Evolutionary conservation across 2,797 vertebrate genomes (phyloP), one percentile per base, ranked within the genome.

Genomic region (Corythornis leucogaster): DNA sequence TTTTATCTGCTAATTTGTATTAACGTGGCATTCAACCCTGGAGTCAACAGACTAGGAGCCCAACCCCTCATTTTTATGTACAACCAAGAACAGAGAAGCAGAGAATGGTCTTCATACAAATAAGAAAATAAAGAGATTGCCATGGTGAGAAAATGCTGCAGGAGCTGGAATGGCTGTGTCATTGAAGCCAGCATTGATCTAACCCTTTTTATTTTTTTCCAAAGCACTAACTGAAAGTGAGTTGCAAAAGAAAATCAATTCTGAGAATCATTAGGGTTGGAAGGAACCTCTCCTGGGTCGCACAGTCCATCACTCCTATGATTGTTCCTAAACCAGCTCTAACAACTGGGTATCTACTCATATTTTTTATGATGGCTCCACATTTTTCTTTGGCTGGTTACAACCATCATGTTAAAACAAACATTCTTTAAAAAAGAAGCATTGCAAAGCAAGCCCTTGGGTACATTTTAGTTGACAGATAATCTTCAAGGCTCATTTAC

Each of bases 211-310:
- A 68, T 78, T 85, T 89, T 87, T 91, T 67, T 88, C 88, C 85
- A 80, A 94, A 93, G 95, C 85, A 94, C 90, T 95, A 95, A 92
- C 83, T 93, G 96, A 95, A 96, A 97, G 85, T 77, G 95, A 93
- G 94, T 95, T 95, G 93, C 91, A 94, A 94, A 94, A 96, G 94
- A 96, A 96, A 96, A 96, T 94, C 88, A 92, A 96, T 92, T 94
- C 57, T 21, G 13, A 74, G 90, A 95, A 93, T 90, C 94, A 95
- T 96, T 95, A 95, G 90, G 95, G 94, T 94, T 95, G 92, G 84
- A 92, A 95, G 87, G 85, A 93, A 80, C 82, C 89, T 89, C 91
- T 92, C 90, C 55, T 80, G 94, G 94, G 95, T 94, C 69, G 2
- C 85, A 68, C 61, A 95, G 91, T 95, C 93, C 81, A 95, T 96